phyloP scores from a whole-genome alignment of 2,797 vertebrate species.

The Lepilemur ruficaudatus region DNA sequence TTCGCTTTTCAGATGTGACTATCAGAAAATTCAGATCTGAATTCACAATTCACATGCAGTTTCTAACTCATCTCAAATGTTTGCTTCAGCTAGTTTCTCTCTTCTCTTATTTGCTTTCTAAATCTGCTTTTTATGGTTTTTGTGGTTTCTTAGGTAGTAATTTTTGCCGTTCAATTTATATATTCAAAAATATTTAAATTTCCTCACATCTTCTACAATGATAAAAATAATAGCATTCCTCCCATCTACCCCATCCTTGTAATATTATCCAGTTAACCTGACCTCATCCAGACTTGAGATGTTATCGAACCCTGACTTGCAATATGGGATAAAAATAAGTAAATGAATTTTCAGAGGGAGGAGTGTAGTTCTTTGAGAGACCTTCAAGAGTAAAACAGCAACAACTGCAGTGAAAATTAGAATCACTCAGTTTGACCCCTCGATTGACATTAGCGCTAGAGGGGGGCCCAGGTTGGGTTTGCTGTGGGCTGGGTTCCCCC shows the following conservation, averaged over 20 bases:
- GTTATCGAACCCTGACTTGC: background rate
- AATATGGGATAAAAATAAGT: background rate
- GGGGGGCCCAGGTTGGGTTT: background rate
- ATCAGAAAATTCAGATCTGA: background rate
- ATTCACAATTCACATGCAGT: background rate
- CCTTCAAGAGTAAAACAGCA: background rate
- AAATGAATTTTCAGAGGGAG: background rate
- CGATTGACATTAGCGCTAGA: background rate
- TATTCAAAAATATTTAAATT: background rate
- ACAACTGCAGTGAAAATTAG: background rate
- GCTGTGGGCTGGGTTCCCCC: background rate
- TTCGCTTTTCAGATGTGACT: background rate
- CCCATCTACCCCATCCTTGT: background rate
- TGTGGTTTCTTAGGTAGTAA: background rate
- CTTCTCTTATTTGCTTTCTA: background rate
- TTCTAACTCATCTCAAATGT: background rate
- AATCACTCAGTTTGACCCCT: background rate
- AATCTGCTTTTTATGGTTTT: background rate
- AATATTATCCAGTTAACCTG: background rate
- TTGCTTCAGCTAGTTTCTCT: background rate
- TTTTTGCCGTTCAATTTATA: background rate
- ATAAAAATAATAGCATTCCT: background rate
- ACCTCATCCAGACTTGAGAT: background rate
- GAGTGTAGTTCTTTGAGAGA: background rate
- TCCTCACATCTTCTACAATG: background rate